phyloP scores from a whole-genome alignment of 2,888 invertebrate species.

The Drosophila niveifrons region DNA sequence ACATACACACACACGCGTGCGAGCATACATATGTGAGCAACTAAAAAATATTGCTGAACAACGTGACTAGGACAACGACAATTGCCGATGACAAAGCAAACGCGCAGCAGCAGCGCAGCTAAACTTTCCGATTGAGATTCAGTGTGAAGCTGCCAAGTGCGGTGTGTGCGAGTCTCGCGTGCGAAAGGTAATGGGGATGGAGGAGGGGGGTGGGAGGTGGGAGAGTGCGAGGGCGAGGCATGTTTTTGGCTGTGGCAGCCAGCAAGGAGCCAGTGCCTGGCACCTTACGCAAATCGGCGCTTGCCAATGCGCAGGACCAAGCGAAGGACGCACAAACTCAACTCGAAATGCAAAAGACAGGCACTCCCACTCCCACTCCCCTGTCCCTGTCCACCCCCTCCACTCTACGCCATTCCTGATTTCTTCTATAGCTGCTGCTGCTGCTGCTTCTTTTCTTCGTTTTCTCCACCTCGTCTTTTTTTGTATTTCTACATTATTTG shows the following conservation, averaged over 20 bases:
- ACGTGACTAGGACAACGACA: conserved; percentile 76
- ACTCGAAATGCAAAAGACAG: conserved; percentile 49
- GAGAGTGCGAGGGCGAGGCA: conserved; percentile 10
- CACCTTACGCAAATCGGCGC: conserved; percentile 78
- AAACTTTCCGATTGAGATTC: conserved; percentile 69
- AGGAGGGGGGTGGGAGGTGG: not conserved
- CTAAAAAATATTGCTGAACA: conserved; percentile 74
- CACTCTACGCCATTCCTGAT: conserved; percentile 1
- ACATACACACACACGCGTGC: not conserved
- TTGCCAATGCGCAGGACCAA: conserved; percentile 73
- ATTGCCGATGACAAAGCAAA: conserved; percentile 77
- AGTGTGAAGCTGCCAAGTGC: conserved; percentile 47
- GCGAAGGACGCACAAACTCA: conserved; percentile 56
- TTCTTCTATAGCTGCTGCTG: not conserved
- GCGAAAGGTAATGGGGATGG: conserved; percentile 6
- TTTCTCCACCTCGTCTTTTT: not conserved
- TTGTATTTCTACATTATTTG: not conserved
- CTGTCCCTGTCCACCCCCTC: not conserved
- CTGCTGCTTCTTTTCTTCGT: not conserved
- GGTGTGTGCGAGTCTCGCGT: not conserved
- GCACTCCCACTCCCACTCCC: not conserved
- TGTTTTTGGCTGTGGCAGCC: conserved; percentile 51
- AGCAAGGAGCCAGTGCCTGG: conserved; percentile 64
- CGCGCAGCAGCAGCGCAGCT: conserved; percentile 53
- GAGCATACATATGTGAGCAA: conserved; percentile 16